These are phyloP conservation scores for Tauraco hartlaubi DNA, from an alignment of 2,797 vertebrate genomes.

Conservation along the genomic window DNA sequence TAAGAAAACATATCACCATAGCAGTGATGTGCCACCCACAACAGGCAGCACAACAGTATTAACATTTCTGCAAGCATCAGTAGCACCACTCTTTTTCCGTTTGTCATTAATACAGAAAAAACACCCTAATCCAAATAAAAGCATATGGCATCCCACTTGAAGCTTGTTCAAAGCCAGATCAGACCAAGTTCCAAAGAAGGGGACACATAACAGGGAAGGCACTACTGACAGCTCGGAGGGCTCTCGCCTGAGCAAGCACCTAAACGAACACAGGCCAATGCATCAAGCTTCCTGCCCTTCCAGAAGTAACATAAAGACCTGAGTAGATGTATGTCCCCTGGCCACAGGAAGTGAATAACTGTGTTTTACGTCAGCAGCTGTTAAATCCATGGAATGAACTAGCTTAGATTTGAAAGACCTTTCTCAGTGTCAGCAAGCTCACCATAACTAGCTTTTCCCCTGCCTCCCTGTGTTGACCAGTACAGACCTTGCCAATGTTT, in stretches of 20 bases:
- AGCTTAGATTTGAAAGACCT: neutral
- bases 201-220: neutral
- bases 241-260: neutral
- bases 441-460: neutral
- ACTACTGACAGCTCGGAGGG: neutral
- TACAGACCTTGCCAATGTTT: fast-evolving
- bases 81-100: neutral
- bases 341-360: neutral
- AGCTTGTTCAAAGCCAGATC: neutral
- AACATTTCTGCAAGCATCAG: neutral
- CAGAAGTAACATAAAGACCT: neutral
- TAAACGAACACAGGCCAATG: neutral
- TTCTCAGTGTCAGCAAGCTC: neutral
- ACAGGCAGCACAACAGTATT: neutral
- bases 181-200: neutral
- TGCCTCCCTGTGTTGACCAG: neutral
- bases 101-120: neutral
- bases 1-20: neutral
- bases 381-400: neutral
- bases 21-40: neutral
- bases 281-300: neutral
- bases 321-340: neutral
- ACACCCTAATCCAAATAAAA: neutral
- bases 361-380: neutral
- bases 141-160: neutral